Evolutionary conservation across 2,797 vertebrate species (phyloP), one percentile per base, ranked within the genome.

Genomic region (Otus scops): DNA sequence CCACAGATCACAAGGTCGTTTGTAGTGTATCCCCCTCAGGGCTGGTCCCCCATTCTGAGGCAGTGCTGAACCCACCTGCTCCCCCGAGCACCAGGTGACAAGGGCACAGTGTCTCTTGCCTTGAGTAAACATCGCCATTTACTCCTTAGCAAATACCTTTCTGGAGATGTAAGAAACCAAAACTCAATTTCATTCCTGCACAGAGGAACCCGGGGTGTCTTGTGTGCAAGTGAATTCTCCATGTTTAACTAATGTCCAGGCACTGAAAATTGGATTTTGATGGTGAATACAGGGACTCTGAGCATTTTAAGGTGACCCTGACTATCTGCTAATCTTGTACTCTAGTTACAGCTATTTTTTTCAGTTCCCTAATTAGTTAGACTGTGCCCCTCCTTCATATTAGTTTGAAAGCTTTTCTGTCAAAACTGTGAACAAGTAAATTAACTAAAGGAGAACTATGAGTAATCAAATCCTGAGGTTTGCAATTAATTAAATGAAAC

Each of bases 401-500:
- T 96, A 97, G 43, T 95, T 95, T 92, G 95, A 96, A 98, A 96
- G 93, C 91, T 95, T 94, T 97, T 92, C 92, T 97, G 96, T 97
- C 96, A 97, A 96, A 98, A 96, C 88, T 85, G 86, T 81, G 94
- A 97, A 97, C 87, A 95, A 97, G 91, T 96, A 98, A 97, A 98
- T 98, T 97, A 98, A 97, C 93, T 92, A 92, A 96, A 95, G 73
- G 85, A 92, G 81, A 97, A 85, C 96, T 93, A 96, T 84, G 81
- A 97, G 83, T 97, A 97, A 97, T 97, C 95, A 97, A 96, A 97
- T 96, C 92, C 82, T 91, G 91, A 97, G 93, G 93, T 95, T 92
- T 97, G 94, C 78, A 97, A 97, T 97, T 98, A 98, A 97, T 97
- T 97, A 97, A 98, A 97, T 95, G 92, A 95, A 98, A 96, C 13